Conservation (phyloP, 1,140 invertebrate species). For the Ostrea denselamellosa region DNA sequence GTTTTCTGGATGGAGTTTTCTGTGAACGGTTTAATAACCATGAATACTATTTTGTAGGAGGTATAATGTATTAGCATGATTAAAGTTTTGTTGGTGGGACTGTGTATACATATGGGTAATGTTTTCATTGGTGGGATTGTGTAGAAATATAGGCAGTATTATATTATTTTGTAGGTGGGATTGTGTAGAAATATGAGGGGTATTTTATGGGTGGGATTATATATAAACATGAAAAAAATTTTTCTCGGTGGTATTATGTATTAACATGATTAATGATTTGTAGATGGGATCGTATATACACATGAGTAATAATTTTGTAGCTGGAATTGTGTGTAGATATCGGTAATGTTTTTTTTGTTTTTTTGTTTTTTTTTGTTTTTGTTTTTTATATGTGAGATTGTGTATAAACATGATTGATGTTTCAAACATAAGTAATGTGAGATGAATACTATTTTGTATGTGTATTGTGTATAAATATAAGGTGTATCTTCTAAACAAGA, state of each 20-base stretch:
- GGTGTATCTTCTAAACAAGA: no score
- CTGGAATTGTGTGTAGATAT: background rate
- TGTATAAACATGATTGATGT: background rate
- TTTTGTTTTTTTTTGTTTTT: no score
- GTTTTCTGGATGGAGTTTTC: background rate
- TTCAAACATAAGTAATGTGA: constrained; percentile 87
- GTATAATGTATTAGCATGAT: constrained; percentile 88
- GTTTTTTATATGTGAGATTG: constrained; percentile 73
- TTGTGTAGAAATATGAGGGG: background rate
- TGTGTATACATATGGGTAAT: no score
- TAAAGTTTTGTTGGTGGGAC: constrained; percentile 93
- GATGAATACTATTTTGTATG: no score
- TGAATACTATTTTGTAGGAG: constrained; percentile 65
- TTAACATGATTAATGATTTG: constrained; percentile 89
- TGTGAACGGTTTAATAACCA: background rate
- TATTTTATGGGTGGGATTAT: constrained; percentile 82
- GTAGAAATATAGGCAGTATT: constrained; percentile 88
- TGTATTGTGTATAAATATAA: no score
- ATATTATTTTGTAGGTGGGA: constrained; percentile 88
- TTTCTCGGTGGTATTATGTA: no score
- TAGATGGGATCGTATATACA: constrained; percentile 80
- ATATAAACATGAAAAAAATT: no score
- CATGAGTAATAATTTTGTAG: constrained; percentile 54
- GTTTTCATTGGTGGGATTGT: constrained; percentile 82
- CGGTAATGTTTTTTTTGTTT: background rate